Base-by-base conservation (phyloP, 2,888 invertebrate species). In the Melitaea athalia region DNA sequence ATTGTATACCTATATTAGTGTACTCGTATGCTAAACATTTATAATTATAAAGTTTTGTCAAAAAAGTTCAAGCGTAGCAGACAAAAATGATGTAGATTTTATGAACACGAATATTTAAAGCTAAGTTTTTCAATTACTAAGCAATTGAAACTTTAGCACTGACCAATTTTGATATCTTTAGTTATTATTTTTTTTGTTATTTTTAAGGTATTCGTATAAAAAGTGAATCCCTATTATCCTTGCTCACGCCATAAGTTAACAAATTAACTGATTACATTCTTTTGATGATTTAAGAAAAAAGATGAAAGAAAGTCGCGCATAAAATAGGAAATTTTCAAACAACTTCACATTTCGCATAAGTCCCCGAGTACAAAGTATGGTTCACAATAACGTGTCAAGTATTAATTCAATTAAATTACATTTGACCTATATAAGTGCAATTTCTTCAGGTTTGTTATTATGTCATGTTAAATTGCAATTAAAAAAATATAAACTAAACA, bases 91-190 rank as follows among this genome's bases (percentile, higher is more conserved):
- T 55, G 33, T n/a, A 31, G 33, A 55, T 2, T 24, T 55, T 33
- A n/a, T 14, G 33, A 55, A 55, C 33, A 14, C 8, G 33, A 55
- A 55, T 7, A 55, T 57, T 15, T 42, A 8, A 57, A n/a, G 7
- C 42, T 11, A 42, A 55, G 38, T 38, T 57, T 57, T n/a, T 42
- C 57, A 42, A 57, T 33, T 55, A 55, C 33, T 8, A 55, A 55
- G 38, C 57, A 15, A 57, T 57, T 57, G 42, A 42, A 57, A 42
- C 15, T 57, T 42, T 57, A 11, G 42, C 12, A 7, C 24, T 31
- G 12, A 55, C 53, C 7, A 33, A 33, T 55, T 55, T 55, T 5
- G n/a, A 4, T 49, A 55, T 7, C 3, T 55, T 24, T n/a, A 53
- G 3, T 4, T 14, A 6, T 12, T 14, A 7, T 53, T 53, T 33